Evolutionary conservation across 2,888 invertebrate genomes (phyloP), one percentile per base, ranked within the genome.

Genomic region (Lithodes maja): DNA sequence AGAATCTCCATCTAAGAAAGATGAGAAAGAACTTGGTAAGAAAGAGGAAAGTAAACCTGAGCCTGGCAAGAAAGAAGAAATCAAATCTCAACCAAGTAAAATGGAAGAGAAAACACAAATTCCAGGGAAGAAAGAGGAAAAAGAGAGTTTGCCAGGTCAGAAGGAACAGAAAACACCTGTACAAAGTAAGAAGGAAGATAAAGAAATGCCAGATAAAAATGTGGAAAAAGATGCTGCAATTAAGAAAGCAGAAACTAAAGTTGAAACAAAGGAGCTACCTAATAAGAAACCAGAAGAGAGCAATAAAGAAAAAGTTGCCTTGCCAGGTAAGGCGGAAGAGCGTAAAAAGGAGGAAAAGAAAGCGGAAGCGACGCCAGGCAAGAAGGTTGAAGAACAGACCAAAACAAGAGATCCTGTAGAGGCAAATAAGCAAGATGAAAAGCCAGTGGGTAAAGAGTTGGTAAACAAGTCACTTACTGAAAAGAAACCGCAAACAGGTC

Each of bases 21-120:
- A 50, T 12, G 1, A n/a, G 12, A 77, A 77, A 49, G 77, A 77
- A 33, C 33, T 77, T 1, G 1, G 33, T 33, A 33, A 33, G 33
- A 33, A 33, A 33, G 33, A 33, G 33, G 33, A 12, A 33, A 77
- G 12, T 12, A 50, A 77, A 49, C 17, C 49, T 7, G 77, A 50
- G 49, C 33, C 33, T 50, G 61, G 75, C 5, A 75, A 83, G 53
- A n/a, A 79, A n/a, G 49, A 5, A n/a, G 75, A 83, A 75, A 55
- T 5, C 1, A 15, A 53, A 79, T 15, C 15, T 12, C 3, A n/a
- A 17, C 17, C 50, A 69, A 3, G 54, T 9, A 69, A 69, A 3
- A 50, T 33, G 33, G 33, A 33, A 33, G 33, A 33, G 33, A 78
- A 53, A 68, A 83, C 52, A 69, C 71, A 50, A n/a, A 71, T 54